phyloP scores from a whole-genome alignment of 2,888 invertebrate species.

The Mesorhabditis sp. region DNA sequence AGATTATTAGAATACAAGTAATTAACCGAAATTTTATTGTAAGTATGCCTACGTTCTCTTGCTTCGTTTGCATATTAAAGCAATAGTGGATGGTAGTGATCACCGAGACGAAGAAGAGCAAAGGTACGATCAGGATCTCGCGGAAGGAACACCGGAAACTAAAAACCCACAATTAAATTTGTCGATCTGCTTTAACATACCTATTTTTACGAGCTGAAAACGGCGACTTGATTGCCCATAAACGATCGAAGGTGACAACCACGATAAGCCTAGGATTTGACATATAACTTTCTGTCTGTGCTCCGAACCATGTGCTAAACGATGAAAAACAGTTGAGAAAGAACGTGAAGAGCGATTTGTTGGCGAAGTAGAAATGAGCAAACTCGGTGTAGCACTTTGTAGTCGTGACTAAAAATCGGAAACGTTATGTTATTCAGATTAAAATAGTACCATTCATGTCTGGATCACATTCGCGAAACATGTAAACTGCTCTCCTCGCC shows the following conservation, averaged over 20 bases:
- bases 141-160: conserved; percentile 15
- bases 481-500: conserved; percentile 13
- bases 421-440: too few species aligned
- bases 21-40: too few species aligned
- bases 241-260: conserved; percentile 38
- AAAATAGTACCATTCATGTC: conserved; percentile 7
- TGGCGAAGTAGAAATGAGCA: conserved; percentile 21
- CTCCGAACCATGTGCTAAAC: conserved; percentile 31
- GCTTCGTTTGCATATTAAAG: background rate
- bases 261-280: conserved; percentile 34
- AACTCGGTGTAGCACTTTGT: conserved; percentile 23
- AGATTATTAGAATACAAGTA: too few species aligned
- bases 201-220: conserved; percentile 29
- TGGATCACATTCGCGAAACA: conserved; percentile 9
- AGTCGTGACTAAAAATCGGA: too few species aligned
- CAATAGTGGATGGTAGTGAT: conserved; percentile 23
- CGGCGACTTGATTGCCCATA: conserved; percentile 44
- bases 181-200: conserved; percentile 11
- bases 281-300: too few species aligned
- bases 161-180: background rate
- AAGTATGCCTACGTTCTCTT: background rate
- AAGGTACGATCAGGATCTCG: conserved; percentile 22
- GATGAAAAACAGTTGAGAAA: conserved; percentile 38
- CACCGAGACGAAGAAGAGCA: conserved; percentile 25
- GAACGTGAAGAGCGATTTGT: conserved; percentile 36